Evolutionary conservation across 2,888 invertebrate genomes (phyloP).

Genomic region (Torymus aiolomorphi): DNA sequence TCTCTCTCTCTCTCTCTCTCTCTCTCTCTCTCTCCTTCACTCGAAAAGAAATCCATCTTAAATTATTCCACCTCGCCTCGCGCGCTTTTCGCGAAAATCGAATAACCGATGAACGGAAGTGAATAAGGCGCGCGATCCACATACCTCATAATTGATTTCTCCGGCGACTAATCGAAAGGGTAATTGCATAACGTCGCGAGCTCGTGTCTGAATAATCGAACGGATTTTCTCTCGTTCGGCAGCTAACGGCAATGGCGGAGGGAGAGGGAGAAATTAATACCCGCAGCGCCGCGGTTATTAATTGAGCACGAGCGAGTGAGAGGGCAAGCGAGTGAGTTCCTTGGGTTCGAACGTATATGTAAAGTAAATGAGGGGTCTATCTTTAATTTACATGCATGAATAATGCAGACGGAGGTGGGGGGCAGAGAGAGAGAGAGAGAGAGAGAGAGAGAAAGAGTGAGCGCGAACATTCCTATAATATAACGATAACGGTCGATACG

Average conservation of each 20-base stretch:
- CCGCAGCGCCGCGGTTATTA: slow-evolving; percentile 42
- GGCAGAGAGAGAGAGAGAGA: no score
- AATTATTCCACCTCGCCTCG: no score
- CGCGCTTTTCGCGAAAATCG: background rate
- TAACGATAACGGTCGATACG: background rate
- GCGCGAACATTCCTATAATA: slow-evolving; percentile 38
- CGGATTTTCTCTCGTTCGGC: slow-evolving; percentile 45
- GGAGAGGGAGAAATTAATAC: slow-evolving; percentile 47
- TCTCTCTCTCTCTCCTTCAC: no score
- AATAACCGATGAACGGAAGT: slow-evolving; percentile 45
- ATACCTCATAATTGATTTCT: slow-evolving; percentile 50
- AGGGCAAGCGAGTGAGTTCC: background rate
- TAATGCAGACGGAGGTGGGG: background rate
- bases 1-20: no score
- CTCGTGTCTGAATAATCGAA: slow-evolving; percentile 50
- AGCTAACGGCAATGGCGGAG: slow-evolving; percentile 16
- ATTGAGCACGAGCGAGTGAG: slow-evolving; percentile 29
- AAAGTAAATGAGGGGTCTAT: slow-evolving; percentile 51
- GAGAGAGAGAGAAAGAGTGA: no score
- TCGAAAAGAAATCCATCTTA: no score
- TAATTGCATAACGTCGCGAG: slow-evolving; percentile 30
- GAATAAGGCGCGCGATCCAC: no score
- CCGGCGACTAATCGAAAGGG: slow-evolving; percentile 53
- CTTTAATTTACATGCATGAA: slow-evolving; percentile 47
- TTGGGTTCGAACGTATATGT: slow-evolving; percentile 20